A percentile compares a stretch with the other conserved stretches of the same genome.
These are phyloP conservation scores for Cryptomyrus ogoouensis DNA, from an alignment of 2,113 vertebrate genomes.

Conservation along the genomic window DNA sequence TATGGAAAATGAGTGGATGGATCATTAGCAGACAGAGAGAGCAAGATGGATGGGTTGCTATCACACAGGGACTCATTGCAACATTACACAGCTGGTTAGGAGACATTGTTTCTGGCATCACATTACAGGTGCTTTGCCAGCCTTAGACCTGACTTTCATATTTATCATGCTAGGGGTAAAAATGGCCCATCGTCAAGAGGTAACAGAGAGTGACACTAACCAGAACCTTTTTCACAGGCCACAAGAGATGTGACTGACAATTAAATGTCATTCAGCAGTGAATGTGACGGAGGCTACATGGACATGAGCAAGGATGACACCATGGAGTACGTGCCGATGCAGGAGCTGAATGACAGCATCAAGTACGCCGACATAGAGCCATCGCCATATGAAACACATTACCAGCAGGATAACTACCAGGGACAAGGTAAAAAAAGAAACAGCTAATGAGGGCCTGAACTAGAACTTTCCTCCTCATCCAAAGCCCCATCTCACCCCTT, in stretches of 20 bases:
- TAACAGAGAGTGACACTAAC: background rate
- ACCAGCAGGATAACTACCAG: conserved; percentile 80
- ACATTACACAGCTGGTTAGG: background rate
- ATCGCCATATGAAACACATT: conserved; percentile 78
- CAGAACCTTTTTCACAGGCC: background rate
- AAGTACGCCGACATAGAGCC: conserved; percentile 90
- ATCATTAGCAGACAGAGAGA: background rate
- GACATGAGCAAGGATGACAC: conserved; percentile 95
- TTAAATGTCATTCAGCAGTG: conserved; percentile 72
- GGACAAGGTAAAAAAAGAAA: conserved; percentile 56
- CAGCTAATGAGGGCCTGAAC: background rate
- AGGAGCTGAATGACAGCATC: conserved; percentile 77
- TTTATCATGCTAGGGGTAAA: background rate
- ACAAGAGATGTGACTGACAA: background rate
- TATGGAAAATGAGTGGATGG: background rate
- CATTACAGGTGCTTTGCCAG: background rate
- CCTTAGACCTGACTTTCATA: background rate
- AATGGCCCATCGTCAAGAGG: background rate
- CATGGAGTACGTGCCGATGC: conserved; percentile 86
- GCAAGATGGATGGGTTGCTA: background rate
- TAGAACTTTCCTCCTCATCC: background rate
- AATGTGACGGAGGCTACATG: conserved; percentile 94
- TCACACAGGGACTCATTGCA: background rate
- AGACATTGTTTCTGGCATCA: background rate
- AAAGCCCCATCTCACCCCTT: background rate